A percentile compares a stretch with the other conserved stretches of the same genome.
Conservation (phyloP, 2,113 vertebrate species). For the Chamaea fasciata region DNA sequence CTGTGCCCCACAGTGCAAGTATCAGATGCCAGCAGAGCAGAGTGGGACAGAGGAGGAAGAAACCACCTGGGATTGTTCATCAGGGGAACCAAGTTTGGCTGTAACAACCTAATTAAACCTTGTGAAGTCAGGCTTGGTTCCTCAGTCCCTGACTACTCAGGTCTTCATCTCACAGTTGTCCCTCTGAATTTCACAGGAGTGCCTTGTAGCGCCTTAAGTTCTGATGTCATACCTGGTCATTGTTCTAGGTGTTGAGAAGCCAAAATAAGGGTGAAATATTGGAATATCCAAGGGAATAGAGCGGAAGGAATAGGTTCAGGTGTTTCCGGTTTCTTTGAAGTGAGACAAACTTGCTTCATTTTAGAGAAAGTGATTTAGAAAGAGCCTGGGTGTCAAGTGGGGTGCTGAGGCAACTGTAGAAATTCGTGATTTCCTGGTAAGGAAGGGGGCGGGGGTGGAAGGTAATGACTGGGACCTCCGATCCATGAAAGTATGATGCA, state of each 20-base stretch:
- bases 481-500: fast-evolving
- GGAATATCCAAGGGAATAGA: not conserved
- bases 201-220: not conserved
- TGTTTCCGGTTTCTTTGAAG: not conserved
- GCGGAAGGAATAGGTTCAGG: not conserved
- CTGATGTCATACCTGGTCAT: fast-evolving
- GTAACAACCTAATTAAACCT: not conserved
- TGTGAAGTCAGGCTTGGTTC: not conserved
- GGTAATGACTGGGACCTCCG: not conserved
- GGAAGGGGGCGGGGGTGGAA: no score
- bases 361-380: not conserved
- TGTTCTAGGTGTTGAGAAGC: not conserved
- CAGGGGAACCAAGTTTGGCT: not conserved
- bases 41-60: not conserved
- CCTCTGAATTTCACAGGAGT: not conserved
- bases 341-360: not conserved
- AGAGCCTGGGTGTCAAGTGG: not conserved
- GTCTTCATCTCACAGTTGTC: not conserved
- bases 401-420: not conserved
- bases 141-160: not conserved
- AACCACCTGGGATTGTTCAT: not conserved
- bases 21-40: not conserved
- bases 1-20: fast-evolving
- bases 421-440: not conserved
- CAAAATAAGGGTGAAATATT: not conserved